These are phyloP conservation scores for Heteromormyrus szaboi DNA, from an alignment of 2,797 vertebrate species.

Conservation along the genomic window DNA sequence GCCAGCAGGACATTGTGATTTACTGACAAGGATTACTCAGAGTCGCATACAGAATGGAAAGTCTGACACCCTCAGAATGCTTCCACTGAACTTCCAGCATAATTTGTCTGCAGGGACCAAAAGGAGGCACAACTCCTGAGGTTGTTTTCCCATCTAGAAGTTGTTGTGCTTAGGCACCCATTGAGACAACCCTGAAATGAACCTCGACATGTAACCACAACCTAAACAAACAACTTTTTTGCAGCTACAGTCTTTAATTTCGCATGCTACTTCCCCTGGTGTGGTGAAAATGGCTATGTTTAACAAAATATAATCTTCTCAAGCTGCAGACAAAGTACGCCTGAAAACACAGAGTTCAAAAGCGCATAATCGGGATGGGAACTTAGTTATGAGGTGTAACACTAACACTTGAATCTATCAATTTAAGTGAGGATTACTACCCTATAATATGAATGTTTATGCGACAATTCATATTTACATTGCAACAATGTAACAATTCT, in stretches of 20 bases:
- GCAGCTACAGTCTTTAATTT: neutral
- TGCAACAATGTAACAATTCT: slow-evolving; percentile 36
- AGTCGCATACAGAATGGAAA: slow-evolving; percentile 28
- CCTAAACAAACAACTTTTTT: neutral
- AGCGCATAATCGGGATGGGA: neutral
- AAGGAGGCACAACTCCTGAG: neutral
- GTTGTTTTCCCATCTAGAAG: slow-evolving; percentile 7
- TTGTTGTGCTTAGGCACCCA: neutral
- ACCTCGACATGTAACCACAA: neutral
- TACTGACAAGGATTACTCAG: slow-evolving; percentile 52
- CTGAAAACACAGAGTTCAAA: neutral
- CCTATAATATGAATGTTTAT: neutral
- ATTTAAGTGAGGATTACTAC: neutral
- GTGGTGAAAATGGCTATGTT: neutral
- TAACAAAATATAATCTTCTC: neutral
- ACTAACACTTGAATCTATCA: neutral
- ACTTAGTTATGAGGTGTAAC: neutral
- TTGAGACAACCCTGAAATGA: neutral
- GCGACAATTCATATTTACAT: slow-evolving; percentile 69
- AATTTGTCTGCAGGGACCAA: neutral
- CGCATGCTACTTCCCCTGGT: neutral
- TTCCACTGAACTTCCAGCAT: neutral
- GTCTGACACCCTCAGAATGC: neutral
- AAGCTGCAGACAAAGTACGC: neutral
- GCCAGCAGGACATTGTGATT: slow-evolving; percentile 41